Evolutionary conservation across 2,888 invertebrate species (phyloP).

Genomic region (Pecten maximus): DNA sequence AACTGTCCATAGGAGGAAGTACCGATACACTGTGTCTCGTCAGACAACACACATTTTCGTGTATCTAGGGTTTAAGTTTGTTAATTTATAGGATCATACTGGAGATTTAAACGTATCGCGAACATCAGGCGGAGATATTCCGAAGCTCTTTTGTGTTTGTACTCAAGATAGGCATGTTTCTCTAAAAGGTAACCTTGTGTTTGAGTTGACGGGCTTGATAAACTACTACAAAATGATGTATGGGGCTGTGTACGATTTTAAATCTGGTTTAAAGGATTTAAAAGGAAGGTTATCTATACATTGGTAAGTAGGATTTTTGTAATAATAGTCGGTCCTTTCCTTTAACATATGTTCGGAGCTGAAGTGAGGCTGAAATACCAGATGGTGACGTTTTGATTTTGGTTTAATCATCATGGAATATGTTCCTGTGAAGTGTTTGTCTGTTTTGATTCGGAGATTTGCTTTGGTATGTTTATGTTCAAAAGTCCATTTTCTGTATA

Average conservation of each 20-base stretch:
- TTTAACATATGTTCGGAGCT: not conserved
- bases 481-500: not conserved
- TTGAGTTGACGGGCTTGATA: not conserved
- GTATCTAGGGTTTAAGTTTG: not conserved
- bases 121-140: not conserved
- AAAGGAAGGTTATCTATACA: not conserved
- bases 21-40: not conserved
- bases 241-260: not conserved
- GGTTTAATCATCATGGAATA: not conserved
- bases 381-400: not conserved
- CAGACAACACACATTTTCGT: not conserved
- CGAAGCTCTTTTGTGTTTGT: not conserved
- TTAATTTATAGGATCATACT: constrained; percentile 25
- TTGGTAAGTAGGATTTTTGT: not conserved
- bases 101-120: constrained; percentile 21
- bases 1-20: not conserved
- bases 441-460: not conserved
- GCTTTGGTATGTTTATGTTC: not conserved
- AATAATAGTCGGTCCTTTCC: not conserved
- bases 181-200: not conserved
- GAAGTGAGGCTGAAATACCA: not conserved
- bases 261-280: not conserved
- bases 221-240: not conserved
- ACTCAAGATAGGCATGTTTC: not conserved
- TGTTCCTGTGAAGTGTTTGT: not conserved